Evolutionary conservation across 2,797 vertebrate genomes (phyloP).

Genomic region (Sebastes hubbsi): DNA sequence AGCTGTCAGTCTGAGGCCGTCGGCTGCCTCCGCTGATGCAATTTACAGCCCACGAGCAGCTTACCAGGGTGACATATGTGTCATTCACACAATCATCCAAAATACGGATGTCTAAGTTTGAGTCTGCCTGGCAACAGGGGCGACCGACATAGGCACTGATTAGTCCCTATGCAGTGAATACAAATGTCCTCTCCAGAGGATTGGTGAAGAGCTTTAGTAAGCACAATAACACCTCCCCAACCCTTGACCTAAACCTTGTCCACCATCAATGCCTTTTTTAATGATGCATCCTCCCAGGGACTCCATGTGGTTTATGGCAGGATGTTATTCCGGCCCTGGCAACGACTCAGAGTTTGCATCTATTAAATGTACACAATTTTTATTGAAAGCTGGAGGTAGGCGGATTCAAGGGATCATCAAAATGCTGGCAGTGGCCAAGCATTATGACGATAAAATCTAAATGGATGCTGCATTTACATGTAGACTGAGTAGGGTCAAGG

Average conservation of each 20-base stretch:
- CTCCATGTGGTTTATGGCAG: background rate
- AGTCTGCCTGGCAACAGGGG: slow-evolving; percentile 71
- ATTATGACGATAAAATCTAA: slow-evolving; percentile 1
- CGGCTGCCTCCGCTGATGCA: slow-evolving; percentile 18
- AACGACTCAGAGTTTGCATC: background rate
- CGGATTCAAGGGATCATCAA: background rate
- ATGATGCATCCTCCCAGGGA: slow-evolving; percentile 27
- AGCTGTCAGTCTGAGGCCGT: slow-evolving; percentile 33
- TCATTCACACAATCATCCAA: slow-evolving; percentile 53
- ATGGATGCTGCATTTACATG: background rate
- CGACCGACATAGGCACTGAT: slow-evolving; percentile 53
- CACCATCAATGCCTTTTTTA: slow-evolving; percentile 22
- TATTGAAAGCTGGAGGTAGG: background rate
- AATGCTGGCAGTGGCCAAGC: background rate
- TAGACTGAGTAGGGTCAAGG: background rate
- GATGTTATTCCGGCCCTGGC: background rate
- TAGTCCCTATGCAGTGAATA: slow-evolving; percentile 59
- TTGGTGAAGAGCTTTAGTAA: slow-evolving; percentile 30
- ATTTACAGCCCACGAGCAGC: slow-evolving; percentile 61
- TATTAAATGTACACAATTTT: background rate
- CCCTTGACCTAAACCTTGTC: slow-evolving; percentile 50
- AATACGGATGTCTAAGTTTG: slow-evolving; percentile 58
- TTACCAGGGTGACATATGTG: slow-evolving; percentile 32
- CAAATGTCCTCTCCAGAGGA: slow-evolving; percentile 48
- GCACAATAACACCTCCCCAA: slow-evolving; percentile 40